Percentiles rank a stretch among this genome's conserved stretches.
phyloP scores from a whole-genome alignment of 2,797 vertebrate genomes.

The Ambastaia sidthimunki region DNA sequence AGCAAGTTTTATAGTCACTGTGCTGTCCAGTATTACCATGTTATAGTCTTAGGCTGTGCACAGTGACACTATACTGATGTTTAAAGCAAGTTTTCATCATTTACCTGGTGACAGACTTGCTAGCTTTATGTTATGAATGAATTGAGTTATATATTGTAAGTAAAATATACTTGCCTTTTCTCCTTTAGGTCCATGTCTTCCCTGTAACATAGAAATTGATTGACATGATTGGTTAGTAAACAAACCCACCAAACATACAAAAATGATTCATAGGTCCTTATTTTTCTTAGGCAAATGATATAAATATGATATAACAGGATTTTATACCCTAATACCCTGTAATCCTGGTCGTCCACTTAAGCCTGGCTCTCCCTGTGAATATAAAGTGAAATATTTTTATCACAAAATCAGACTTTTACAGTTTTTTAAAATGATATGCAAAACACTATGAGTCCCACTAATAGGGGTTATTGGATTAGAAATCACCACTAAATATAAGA shows the following conservation, averaged over 20 bases:
- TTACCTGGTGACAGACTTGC: not conserved
- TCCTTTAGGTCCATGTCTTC: conserved; percentile 79
- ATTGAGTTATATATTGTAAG: not conserved
- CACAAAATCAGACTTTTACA: conserved; percentile 29
- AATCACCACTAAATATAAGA: no score
- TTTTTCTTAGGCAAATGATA: not conserved
- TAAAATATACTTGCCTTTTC: conserved; percentile 78
- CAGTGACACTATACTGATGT: not conserved
- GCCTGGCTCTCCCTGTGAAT: conserved; percentile 81
- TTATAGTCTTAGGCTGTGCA: not conserved
- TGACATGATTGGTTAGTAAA: not conserved
- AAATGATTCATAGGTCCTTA: not conserved
- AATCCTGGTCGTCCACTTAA: conserved; percentile 82
- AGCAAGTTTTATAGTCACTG: not conserved
- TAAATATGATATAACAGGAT: not conserved
- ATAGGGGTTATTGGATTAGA: not conserved
- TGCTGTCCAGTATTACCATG: conserved; percentile 8
- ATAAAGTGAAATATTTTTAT: conserved; percentile 34
- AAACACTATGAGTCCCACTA: not conserved
- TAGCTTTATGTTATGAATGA: not conserved
- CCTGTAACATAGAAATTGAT: conserved; percentile 67
- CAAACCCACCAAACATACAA: not conserved
- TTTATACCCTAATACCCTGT: conserved; percentile 81
- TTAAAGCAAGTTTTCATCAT: not conserved
- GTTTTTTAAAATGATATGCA: conserved; percentile 28